Evolutionary conservation across 2,888 invertebrate species (phyloP).

Genomic region (Boloria euphrosyne): DNA sequence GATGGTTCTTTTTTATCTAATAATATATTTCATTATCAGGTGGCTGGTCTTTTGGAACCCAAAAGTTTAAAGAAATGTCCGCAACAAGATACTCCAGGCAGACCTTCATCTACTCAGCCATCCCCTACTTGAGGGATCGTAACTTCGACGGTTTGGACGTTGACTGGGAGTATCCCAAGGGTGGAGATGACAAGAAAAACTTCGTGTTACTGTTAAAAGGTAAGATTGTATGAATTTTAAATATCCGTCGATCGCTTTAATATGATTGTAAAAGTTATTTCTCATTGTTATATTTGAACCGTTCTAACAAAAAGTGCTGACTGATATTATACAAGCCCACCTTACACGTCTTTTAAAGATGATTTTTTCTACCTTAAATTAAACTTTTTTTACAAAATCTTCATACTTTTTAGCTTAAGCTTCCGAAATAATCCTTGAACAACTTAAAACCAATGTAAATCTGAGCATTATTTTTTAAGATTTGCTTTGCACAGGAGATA

Average conservation of each 20-base stretch:
- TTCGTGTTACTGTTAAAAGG: conserved; percentile 94
- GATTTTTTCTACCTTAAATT: too few relatives aligned
- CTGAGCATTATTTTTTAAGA: too few relatives aligned
- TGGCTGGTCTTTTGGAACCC: conserved; percentile 98
- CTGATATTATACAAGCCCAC: too few relatives aligned
- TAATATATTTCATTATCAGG: conserved; percentile 73
- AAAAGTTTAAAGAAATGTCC: conserved; percentile 97
- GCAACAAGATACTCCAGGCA: conserved; percentile 92
- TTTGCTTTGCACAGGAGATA: too few relatives aligned
- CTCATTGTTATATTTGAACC: too few relatives aligned
- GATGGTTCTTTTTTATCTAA: not conserved
- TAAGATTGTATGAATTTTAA: conserved; percentile 56
- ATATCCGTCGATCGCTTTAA: not conserved
- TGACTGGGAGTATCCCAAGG: conserved; percentile 97
- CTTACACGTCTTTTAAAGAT: too few relatives aligned
- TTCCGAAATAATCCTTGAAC: too few relatives aligned
- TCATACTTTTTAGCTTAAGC: too few relatives aligned
- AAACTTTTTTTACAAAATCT: too few relatives aligned
- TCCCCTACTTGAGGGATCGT: conserved; percentile 93
- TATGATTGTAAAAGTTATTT: too few relatives aligned
- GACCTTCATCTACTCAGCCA: conserved; percentile 96
- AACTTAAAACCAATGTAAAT: too few relatives aligned
- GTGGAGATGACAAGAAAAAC: conserved; percentile 95
- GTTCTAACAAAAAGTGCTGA: too few relatives aligned
- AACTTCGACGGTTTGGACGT: conserved; percentile 94